Evolutionary conservation across 2,797 vertebrate species (phyloP), one percentile per base, ranked within the genome.

Genomic region (Tinamus major): DNA sequence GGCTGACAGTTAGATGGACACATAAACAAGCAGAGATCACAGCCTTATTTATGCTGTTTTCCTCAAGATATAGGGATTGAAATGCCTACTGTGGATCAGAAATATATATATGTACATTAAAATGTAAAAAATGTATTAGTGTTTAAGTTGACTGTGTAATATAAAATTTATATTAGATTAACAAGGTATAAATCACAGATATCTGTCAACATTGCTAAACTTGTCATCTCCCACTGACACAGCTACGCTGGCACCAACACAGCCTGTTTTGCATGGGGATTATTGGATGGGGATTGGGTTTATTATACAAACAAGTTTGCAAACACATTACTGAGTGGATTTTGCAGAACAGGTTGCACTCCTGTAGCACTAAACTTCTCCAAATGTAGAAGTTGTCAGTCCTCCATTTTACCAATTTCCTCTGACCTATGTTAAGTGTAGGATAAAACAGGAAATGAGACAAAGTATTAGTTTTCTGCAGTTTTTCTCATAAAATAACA

Each of bases 401-500:
- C 85, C 67, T 20, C 80, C 83, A n/a, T 82, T 53, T 87, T 67
- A 91, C 44, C 62, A 53, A 58, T 90, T 84, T 85, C 75, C 61
- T 77, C 79, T 87, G 46, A 70, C 1, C 3, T 64, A 49, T 41
- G 62, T 88, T 63, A 63, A 1, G 0, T 74, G 56, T 59, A 79
- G 80, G 24, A 35, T 16, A 79, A 89, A 87, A 39, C 46, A 76
- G 70, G 71, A 84, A 86, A 88, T 11, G 10, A 81, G 80, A 39
- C 41, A 31, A 65, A 90, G 63, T 83, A 58, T 27, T 53, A 64
- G 58, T 89, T 87, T 94, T 89, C 80, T 77, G 48, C 48, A 41
- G 21, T 33, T 92, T 82, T 93, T 55, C 80, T 90, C 64, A 82
- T 55, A 9, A 67, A 90, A 77, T 65, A 1, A 59, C 26, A 46